Base-by-base conservation (phyloP, 1,140 invertebrate species). In the Papilio polytes region DNA sequence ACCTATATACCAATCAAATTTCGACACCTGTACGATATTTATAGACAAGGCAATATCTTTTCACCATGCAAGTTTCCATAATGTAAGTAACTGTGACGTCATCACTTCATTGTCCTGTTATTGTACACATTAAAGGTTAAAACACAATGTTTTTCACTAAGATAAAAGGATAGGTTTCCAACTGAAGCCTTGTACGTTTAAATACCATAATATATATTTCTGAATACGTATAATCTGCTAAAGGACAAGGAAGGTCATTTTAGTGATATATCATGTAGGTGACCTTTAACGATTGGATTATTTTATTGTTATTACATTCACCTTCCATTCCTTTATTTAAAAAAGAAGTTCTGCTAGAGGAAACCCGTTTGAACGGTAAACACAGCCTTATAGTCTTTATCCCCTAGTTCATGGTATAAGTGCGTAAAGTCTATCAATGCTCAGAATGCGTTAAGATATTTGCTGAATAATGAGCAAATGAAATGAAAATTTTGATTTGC, bases 201-300 rank as follows among this genome's bases (percentile, higher is more conserved):
- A 70, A 70, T 36, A 31, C 63, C 26, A 20, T 26, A 70, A 36
- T 70, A 36, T 18, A 70, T 70, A 63, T 70, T 36, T 70, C 13
- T 12, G 63, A 31, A 70, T 70, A 36, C 63, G 26, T 70, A 70
- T 70, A 70, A 70, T 36, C 22, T 70, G 12, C 22, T 15, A 15
- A 70, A 70, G 63, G 63, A 70, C 63, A 31, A 36, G 26, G 26
- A 76, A 76, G 74, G 74, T 76, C 46, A 20, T 76, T 76, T 51
- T 13, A 76, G 44, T 53, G 13, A 48, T 76, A 53, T 26, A 76
- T 76, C 74, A 53, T 9, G 26, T 31, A 78, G 48, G 10, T 63
- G 76, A 59, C 77, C 77, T 66, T 78, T 78, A 78, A 66, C 36
- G 59, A 78, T 41, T 59, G 76, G 53, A 78, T 80, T 80, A 83